A percentile compares a stretch with the other conserved stretches of the same genome.
phyloP scores from a whole-genome alignment of 2,113 vertebrate genomes.

The Myanophis thanlyinensis region DNA sequence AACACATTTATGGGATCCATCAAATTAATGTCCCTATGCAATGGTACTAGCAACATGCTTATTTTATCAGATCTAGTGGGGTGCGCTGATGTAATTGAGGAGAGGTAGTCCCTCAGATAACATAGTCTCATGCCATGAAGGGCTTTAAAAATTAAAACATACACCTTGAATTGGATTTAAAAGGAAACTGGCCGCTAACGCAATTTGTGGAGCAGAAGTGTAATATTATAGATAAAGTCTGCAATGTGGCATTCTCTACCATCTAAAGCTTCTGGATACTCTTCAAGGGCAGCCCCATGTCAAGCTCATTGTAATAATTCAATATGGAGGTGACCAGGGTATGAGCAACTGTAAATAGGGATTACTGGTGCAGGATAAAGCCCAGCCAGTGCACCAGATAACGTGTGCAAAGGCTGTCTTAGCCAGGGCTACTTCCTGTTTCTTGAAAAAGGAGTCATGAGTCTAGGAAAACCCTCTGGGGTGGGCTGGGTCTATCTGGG shows the following conservation, averaged over 20 bases:
- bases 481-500: background rate
- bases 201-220: background rate
- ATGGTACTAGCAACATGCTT: too few species aligned
- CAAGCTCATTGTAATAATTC: background rate
- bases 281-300: background rate
- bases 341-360: background rate
- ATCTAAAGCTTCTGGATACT: background rate
- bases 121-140: background rate
- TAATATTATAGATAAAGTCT: background rate
- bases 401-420: background rate
- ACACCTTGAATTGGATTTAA: background rate
- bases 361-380: background rate
- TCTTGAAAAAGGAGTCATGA: background rate
- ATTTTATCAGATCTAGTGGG: too few species aligned
- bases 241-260: background rate
- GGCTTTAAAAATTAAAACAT: background rate
- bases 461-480: background rate
- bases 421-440: background rate
- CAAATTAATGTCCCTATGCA: too few species aligned
- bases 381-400: background rate
- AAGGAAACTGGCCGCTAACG: background rate
- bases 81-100: too few species aligned
- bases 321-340: background rate
- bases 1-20: too few species aligned
- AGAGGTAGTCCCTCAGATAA: too few species aligned